Conservation (phyloP, 2,888 invertebrate species). For the Apotomis capreana region DNA sequence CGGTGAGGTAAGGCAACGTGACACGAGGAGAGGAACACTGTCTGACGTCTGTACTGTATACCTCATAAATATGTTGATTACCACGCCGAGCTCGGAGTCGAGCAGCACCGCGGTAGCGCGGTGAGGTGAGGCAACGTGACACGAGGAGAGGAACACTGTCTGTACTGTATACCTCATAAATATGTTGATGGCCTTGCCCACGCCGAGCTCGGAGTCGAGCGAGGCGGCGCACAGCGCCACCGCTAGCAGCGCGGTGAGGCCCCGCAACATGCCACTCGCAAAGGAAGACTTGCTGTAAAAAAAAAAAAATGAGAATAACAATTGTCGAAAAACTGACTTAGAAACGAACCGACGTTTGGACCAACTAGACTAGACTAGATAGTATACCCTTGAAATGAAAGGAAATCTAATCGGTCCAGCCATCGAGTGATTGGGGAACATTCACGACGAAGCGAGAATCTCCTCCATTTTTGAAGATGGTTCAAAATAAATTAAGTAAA, state of each 20-base stretch:
- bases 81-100: conserved; percentile 87
- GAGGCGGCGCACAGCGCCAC: conserved; percentile 85
- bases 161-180: conserved; percentile 82
- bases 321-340: too few relatives aligned
- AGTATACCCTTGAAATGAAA: too few relatives aligned
- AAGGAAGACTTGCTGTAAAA: too few relatives aligned
- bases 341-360: too few relatives aligned
- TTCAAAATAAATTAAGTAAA: too few relatives aligned
- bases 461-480: too few relatives aligned
- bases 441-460: too few relatives aligned
- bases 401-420: too few relatives aligned
- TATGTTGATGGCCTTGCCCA: conserved; percentile 93
- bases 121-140: conserved; percentile 56
- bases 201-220: conserved; percentile 85
- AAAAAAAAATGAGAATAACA: too few relatives aligned
- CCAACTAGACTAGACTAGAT: too few relatives aligned
- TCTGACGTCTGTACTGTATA: conserved; percentile 45
- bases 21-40: neutral
- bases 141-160: neutral
- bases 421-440: too few relatives aligned
- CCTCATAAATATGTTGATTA: conserved; percentile 91
- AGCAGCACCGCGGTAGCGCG: conserved; percentile 84
- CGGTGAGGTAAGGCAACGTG: conserved; percentile 59
- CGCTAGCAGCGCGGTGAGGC: conserved; percentile 81
- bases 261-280: conserved; percentile 67